phyloP scores from a whole-genome alignment of 2,113 vertebrate species.

The Bubalus kerabau region DNA sequence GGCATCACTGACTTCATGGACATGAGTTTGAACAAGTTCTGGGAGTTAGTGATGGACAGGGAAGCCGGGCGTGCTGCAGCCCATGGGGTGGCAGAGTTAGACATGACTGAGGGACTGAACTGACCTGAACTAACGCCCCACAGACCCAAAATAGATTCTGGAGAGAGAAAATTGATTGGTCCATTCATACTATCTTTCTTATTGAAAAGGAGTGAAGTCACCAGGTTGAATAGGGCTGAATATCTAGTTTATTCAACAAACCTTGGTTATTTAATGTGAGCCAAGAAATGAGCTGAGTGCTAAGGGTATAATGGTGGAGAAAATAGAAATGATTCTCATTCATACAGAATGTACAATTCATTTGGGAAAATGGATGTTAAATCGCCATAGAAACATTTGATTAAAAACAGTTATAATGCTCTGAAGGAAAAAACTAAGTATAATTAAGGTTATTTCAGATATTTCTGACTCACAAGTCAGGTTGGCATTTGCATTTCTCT shows the following conservation, averaged over 20 bases:
- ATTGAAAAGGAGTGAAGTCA: not conserved
- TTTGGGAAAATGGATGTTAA: not conserved
- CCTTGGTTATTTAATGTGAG: not conserved
- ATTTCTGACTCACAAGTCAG: not conserved
- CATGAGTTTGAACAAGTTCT: not conserved
- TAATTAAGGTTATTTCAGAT: not conserved
- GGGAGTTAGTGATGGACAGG: not conserved
- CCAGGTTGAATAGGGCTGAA: not conserved
- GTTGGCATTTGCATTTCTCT: not conserved
- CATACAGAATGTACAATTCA: not conserved
- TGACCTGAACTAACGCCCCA: not conserved
- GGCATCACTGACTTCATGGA: not conserved
- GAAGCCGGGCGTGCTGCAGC: not conserved
- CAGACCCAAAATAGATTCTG: not conserved
- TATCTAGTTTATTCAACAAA: not conserved
- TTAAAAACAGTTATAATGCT: not conserved
- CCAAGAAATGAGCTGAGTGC: not conserved
- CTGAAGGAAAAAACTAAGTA: not conserved
- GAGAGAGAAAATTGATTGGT: not conserved
- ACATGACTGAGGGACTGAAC: not conserved
- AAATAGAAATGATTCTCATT: not conserved
- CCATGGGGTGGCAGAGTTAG: not conserved
- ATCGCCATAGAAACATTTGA: not conserved
- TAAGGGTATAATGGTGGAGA: not conserved
- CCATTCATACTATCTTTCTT: not conserved